These are phyloP conservation scores for Umimayanthus kanabou DNA, from an alignment of 92 coral and sea anemone species.

Conservation along the genomic window DNA sequence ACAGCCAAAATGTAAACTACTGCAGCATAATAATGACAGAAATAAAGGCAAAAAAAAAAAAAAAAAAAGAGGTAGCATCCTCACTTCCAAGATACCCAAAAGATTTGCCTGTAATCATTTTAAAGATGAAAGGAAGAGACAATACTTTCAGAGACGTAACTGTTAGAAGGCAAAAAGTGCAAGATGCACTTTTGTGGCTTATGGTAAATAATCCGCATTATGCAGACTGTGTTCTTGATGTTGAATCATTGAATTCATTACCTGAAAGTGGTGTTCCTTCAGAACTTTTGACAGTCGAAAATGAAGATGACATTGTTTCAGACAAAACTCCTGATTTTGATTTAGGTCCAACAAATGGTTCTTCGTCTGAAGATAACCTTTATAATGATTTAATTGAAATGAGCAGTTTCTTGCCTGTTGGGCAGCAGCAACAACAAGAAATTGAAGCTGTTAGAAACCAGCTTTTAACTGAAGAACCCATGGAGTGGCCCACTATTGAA, in stretches of 20 bases:
- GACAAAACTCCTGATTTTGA: constrained; percentile 38
- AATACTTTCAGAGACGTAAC: neutral
- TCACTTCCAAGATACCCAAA: constrained; percentile 56
- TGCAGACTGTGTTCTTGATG: constrained; percentile 39
- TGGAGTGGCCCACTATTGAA: constrained; percentile 57
- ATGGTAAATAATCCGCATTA: constrained; percentile 50
- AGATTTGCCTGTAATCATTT: constrained; percentile 57
- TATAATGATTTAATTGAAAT: constrained; percentile 15
- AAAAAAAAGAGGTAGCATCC: constrained; percentile 59
- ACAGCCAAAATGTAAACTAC: no score
- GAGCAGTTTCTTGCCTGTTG: no score
- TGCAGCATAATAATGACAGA: no score
- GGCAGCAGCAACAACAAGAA: constrained; percentile 17
- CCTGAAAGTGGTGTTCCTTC: constrained; percentile 44
- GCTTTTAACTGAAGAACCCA: constrained; percentile 12
- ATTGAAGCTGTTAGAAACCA: constrained; percentile 28
- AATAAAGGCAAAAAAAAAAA: no score
- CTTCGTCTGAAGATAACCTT: no score
- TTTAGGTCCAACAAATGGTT: constrained; percentile 13
- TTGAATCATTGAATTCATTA: constrained; percentile 31
- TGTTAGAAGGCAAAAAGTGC: constrained; percentile 35
- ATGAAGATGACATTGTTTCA: constrained; percentile 44
- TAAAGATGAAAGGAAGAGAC: constrained; percentile 32
- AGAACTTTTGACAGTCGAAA: constrained; percentile 48
- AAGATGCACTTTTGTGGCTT: constrained; percentile 46